Percentiles rank a stretch among this genome's conserved stretches.
These are phyloP conservation scores for Nannospalax galili DNA, from an alignment of 2,113 vertebrate genomes.

Conservation along the genomic window DNA sequence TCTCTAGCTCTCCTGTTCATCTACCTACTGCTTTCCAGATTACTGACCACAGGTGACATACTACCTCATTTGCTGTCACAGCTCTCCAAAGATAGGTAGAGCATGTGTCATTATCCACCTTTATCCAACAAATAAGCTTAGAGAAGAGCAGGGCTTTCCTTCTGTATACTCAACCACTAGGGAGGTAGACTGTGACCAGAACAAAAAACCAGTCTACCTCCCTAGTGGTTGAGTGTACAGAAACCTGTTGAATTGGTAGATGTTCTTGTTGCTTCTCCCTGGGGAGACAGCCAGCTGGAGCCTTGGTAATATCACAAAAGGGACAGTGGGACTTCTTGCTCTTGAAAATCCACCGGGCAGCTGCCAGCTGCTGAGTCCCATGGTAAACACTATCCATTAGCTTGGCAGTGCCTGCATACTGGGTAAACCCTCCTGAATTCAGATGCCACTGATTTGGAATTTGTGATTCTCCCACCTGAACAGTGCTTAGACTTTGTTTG, in stretches of 20 bases:
- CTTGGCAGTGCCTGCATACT: not conserved
- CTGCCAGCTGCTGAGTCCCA: not conserved
- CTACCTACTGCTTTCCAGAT: not conserved
- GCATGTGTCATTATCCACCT: not conserved
- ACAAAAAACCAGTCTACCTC: not conserved
- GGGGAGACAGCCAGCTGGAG: not conserved
- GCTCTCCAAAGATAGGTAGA: not conserved
- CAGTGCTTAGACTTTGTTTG: not conserved
- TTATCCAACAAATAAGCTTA: not conserved
- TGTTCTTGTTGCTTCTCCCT: constrained; percentile 82
- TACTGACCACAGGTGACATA: not conserved
- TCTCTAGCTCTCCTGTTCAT: not conserved
- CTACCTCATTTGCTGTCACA: not conserved
- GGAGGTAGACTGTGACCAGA: not conserved
- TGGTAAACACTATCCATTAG: not conserved
- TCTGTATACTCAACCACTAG: too few species aligned
- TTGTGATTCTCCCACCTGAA: not conserved
- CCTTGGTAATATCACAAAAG: not conserved
- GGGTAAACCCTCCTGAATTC: constrained; percentile 22
- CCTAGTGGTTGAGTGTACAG: constrained; percentile 87
- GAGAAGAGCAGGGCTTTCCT: not conserved
- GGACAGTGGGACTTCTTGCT: not conserved
- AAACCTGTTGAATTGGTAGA: constrained; percentile 91
- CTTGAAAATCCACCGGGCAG: not conserved
- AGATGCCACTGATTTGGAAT: not conserved